Percentiles rank a stretch among this genome's conserved stretches.
Evolutionary conservation across 2,888 invertebrate genomes (phyloP).

Genomic region (Acanthosepion esculentum): DNA sequence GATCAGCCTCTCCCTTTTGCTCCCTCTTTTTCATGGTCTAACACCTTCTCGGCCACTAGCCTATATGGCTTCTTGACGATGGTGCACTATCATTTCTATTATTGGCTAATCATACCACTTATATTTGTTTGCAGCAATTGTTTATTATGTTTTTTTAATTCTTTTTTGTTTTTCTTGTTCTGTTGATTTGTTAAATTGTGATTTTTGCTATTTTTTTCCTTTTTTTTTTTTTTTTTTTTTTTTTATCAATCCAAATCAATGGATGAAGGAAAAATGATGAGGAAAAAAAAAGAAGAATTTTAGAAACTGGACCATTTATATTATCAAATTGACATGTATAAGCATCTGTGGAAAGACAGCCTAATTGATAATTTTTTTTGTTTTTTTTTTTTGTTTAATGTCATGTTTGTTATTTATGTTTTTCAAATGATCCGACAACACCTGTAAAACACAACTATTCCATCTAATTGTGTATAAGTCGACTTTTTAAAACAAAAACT

Average conservation of each 20-base stretch:
- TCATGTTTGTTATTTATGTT: background rate
- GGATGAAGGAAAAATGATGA: background rate
- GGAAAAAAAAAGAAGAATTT: background rate
- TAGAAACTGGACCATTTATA: background rate
- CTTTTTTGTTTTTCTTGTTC: background rate
- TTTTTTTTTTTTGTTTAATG: background rate
- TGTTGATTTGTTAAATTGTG: background rate
- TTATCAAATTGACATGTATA: background rate
- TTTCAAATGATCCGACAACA: background rate
- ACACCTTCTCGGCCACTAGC: background rate
- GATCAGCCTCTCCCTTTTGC: background rate
- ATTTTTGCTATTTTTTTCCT: slow-evolving; percentile 3
- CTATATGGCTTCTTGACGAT: background rate
- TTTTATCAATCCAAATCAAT: background rate
- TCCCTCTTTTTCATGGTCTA: background rate
- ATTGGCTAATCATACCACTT: background rate
- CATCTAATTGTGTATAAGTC: background rate
- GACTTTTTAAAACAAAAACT: background rate
- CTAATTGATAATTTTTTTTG: background rate
- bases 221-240: background rate
- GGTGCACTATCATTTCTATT: background rate
- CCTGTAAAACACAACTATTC: background rate
- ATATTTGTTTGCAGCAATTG: background rate
- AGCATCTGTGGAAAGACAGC: background rate
- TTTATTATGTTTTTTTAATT: background rate